Conservation (phyloP, 2,797 vertebrate species). For the Tympanoctomys barrerae region DNA sequence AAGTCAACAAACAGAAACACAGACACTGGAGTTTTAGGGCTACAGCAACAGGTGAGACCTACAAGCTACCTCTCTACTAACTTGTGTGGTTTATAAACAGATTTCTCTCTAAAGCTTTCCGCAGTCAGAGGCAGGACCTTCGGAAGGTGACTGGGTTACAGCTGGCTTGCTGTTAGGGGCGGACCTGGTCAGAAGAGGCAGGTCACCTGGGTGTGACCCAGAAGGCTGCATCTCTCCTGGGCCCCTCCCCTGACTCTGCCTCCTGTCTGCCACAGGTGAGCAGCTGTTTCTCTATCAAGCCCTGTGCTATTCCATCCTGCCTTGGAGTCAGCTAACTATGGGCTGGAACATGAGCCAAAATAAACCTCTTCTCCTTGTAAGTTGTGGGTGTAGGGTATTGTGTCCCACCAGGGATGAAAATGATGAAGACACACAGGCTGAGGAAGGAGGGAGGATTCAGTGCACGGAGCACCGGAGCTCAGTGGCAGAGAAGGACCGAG, state of each 20-base stretch:
- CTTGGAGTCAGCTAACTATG: neutral
- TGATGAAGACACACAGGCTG: neutral
- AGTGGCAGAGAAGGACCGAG: neutral
- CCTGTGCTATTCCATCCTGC: neutral
- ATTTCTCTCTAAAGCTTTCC: neutral
- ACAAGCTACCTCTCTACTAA: neutral
- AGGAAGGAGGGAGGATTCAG: neutral
- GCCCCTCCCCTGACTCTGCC: neutral
- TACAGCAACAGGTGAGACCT: neutral
- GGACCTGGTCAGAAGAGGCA: neutral
- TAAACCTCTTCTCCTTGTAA: neutral
- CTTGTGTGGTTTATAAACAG: neutral
- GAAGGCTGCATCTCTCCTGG: neutral
- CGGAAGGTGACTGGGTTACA: neutral
- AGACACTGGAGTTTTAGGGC: neutral
- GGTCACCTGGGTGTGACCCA: neutral
- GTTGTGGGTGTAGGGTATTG: neutral
- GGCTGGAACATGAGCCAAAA: neutral
- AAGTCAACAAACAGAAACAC: conserved; percentile 7
- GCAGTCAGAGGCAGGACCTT: neutral
- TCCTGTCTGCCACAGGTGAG: neutral
- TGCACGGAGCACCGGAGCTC: neutral
- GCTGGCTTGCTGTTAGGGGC: neutral
- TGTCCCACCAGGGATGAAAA: neutral
- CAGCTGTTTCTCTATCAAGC: neutral